Conservation (phyloP, 2,888 invertebrate genomes). For the Latrodectus elegans region DNA sequence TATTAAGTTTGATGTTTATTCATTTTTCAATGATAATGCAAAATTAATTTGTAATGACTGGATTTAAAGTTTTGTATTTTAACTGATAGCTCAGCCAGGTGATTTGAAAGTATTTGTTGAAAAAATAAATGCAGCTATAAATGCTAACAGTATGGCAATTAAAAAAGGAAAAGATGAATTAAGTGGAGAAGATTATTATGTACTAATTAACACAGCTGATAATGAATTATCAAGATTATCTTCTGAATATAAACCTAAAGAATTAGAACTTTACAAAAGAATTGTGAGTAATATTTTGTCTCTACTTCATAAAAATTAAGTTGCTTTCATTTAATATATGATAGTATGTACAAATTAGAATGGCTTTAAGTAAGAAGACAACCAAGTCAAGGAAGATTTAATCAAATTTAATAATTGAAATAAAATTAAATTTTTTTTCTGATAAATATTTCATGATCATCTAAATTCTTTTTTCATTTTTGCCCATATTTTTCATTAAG, state of each 20-base stretch:
- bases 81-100: background rate
- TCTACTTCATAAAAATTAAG: no score
- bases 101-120: constrained; percentile 71
- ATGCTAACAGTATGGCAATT: constrained; percentile 74
- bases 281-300: constrained; percentile 71
- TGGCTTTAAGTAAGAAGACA: background rate
- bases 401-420: no score
- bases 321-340: no score
- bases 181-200: constrained; percentile 73
- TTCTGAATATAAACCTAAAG: constrained; percentile 73
- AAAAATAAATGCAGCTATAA: constrained; percentile 72
- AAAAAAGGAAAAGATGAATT: constrained; percentile 74
- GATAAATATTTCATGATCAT: no score
- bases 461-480: no score
- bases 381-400: background rate
- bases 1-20: no score
- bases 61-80: no score
- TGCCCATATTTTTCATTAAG: no score
- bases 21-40: no score
- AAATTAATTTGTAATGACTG: no score
- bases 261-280: constrained; percentile 75
- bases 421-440: no score
- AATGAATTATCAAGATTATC: constrained; percentile 73
- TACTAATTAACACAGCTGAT: constrained; percentile 73
- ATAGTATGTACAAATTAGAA: no score